Evolutionary conservation across 2,797 vertebrate genomes (phyloP).

Genomic region (Pantherophis vulpinus): DNA sequence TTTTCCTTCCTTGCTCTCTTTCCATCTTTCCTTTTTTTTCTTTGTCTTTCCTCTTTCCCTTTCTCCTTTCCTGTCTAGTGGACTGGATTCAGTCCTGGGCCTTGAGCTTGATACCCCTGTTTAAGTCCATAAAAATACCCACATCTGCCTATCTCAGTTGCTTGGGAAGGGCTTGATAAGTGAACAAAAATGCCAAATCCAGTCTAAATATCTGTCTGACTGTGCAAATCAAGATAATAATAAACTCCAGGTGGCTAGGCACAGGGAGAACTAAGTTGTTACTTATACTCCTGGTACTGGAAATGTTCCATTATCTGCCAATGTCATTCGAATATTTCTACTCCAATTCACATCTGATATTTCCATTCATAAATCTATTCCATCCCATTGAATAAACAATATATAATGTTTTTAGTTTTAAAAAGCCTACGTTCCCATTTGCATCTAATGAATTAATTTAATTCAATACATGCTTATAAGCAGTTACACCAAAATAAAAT

Average conservation of each 20-base stretch:
- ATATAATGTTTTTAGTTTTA: not conserved
- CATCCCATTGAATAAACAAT: not conserved
- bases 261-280: not conserved
- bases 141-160: no score
- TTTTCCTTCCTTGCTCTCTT: no score
- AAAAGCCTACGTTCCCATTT: not conserved
- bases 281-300: not conserved
- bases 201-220: no score
- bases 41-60: no score
- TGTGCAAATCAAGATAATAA: not conserved
- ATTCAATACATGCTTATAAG: not conserved
- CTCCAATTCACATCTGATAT: not conserved
- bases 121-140: no score
- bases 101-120: no score
- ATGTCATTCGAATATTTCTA: not conserved
- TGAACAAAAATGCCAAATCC: no score
- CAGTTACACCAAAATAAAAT: not conserved
- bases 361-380: not conserved
- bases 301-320: not conserved
- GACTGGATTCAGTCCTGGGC: no score
- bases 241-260: not conserved
- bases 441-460: not conserved
- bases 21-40: no score
- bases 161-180: no score
- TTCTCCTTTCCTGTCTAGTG: no score